A percentile compares a stretch with the other conserved stretches of the same genome.
Conservation (phyloP, 2,888 invertebrate genomes). For the Gymnocheta viridis region DNA sequence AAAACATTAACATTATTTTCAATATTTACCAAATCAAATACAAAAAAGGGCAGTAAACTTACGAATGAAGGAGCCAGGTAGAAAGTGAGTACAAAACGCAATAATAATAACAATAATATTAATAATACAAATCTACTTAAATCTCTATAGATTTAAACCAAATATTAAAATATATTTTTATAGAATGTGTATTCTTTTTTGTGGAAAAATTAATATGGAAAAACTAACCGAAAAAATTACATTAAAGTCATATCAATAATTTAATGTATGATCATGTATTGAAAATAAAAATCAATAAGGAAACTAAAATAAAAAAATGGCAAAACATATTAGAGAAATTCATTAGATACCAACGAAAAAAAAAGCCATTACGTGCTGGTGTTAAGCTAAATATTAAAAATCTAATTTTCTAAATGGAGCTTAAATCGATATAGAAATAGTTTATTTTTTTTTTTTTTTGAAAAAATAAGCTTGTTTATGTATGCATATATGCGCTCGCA, state of each 20-base stretch:
- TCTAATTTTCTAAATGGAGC: too few species aligned
- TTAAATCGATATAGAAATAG: too few species aligned
- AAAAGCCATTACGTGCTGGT: too few species aligned
- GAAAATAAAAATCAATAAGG: background rate
- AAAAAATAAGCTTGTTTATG: too few species aligned
- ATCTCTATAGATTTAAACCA: slow-evolving; percentile 38
- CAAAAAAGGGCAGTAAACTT: slow-evolving; percentile 11
- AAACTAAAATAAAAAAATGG: too few species aligned
- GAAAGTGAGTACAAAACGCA: background rate
- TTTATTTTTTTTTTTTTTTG: too few species aligned
- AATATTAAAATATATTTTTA: slow-evolving; percentile 28
- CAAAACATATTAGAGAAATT: too few species aligned
- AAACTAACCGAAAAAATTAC: slow-evolving; percentile 23
- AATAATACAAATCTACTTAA: slow-evolving; percentile 26
- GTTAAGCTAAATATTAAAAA: too few species aligned
- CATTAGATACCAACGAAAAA: too few species aligned
- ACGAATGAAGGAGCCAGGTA: background rate
- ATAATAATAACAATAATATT: slow-evolving; percentile 6
- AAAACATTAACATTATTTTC: background rate
- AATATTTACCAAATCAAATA: background rate
- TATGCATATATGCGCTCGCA: too few species aligned
- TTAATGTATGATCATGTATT: background rate
- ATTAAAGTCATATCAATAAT: slow-evolving; percentile 49
- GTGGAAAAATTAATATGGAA: slow-evolving; percentile 37
- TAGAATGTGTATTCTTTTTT: background rate